A percentile compares a stretch with the other conserved stretches of the same genome.
phyloP scores from a whole-genome alignment of 2,888 invertebrate genomes.

The Apamea monoglypha region DNA sequence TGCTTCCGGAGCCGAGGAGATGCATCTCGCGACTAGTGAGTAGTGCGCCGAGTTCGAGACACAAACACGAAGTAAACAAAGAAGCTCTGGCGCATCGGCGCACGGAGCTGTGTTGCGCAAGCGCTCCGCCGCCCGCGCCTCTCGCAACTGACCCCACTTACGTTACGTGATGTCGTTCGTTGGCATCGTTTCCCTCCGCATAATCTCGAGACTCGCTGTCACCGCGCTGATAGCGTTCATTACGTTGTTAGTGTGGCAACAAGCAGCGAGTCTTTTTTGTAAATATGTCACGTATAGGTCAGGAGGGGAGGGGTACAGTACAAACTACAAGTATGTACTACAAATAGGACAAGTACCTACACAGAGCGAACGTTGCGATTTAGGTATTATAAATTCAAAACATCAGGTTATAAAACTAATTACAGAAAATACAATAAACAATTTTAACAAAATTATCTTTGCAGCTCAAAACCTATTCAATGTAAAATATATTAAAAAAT shows the following conservation, averaged over 20 bases:
- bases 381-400: too few species aligned
- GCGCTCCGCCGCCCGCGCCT: constrained; percentile 59
- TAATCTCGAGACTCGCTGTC: constrained; percentile 54
- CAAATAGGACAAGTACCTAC: too few species aligned
- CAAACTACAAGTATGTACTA: not conserved
- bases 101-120: constrained; percentile 53
- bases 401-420: not conserved
- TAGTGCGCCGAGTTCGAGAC: constrained; percentile 16
- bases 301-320: not conserved
- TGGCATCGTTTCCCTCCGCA: constrained; percentile 63
- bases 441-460: not conserved
- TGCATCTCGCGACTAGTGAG: constrained; percentile 42
- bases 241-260: constrained; percentile 53
- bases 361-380: too few species aligned
- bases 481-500: too few species aligned
- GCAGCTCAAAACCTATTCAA: not conserved
- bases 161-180: constrained; percentile 58
- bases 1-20: constrained; percentile 1
- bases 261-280: constrained; percentile 5
- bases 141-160: constrained; percentile 61
- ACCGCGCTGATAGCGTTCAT: constrained; percentile 59
- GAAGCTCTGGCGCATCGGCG: constrained; percentile 43
- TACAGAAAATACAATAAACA: not conserved
- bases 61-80: constrained; percentile 68
- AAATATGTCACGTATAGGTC: not conserved